Base-by-base conservation (phyloP, 2,888 invertebrate genomes). In the Alsophila aescularia region DNA sequence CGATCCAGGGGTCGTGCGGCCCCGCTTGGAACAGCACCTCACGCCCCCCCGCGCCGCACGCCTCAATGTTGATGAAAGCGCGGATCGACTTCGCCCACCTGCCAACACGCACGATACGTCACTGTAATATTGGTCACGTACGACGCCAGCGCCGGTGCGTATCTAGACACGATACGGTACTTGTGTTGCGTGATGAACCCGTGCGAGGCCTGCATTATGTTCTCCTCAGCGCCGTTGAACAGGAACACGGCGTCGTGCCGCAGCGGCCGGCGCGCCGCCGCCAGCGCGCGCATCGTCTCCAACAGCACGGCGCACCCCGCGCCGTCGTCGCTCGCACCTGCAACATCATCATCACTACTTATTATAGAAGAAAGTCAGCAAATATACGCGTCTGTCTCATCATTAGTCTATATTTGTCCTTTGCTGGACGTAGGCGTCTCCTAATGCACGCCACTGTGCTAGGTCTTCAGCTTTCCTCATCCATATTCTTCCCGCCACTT, bases 211-310 rank as follows among this genome's bases (percentile, higher is more conserved):
- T 96, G 96, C 87, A 97, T 92, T 77, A 97, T 94, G 90, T 96
- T 97, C 90, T 98, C 98, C 89, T 98, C 98, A 45, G 97, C 98
- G 58, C 97, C 97, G 87, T 98, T 98, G 83, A 98, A 96, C 62
- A 97, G 93, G 85, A 97, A 95, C 64, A 98, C 92, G 60, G 96
- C 93, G 83, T 95, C 95, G 86, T 96, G 95, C 47, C 93, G 93
- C 60, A 97, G 92, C 64, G 94, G 92, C 49, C 85, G 85, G 50
- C 91, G 85, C 52, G 93, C 87, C 8, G 86, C 80, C 24, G 95
- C 93, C 69, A 96, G 90, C 51, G 96, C 95, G 64, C 96, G 93
- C 70, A 97, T 78, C 62, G 95, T 93, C 89, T 98, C 98, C 82
- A 98, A 87, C 96, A 97, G 95, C 62, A 97, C 95, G 29, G 96